Conservation (phyloP, 2,113 vertebrate genomes). For the Heptranchias perlo region DNA sequence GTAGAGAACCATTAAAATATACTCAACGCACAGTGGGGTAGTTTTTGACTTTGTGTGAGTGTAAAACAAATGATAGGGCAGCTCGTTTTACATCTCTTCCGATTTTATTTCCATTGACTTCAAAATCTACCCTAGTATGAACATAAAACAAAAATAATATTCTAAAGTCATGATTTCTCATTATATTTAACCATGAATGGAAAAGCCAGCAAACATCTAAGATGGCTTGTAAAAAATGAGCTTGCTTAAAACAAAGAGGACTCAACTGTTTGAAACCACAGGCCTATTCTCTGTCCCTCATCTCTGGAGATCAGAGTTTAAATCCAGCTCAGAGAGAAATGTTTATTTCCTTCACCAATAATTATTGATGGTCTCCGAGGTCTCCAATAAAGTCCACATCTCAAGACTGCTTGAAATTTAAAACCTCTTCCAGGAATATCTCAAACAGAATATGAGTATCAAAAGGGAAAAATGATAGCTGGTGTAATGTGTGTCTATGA, state of each 20-base stretch:
- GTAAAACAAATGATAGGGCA: neutral
- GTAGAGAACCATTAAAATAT: neutral
- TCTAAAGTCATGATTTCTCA: neutral
- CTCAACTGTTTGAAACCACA: neutral
- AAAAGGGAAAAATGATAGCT: neutral
- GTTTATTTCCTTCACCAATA: neutral
- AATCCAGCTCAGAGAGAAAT: neutral
- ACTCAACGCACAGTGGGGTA: neutral
- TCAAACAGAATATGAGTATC: neutral
- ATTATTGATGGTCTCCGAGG: slow-evolving; percentile 13
- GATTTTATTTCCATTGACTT: neutral
- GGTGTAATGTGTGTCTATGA: neutral
- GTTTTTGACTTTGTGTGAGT: neutral
- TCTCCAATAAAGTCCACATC: neutral
- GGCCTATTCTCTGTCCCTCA: neutral
- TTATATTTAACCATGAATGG: neutral
- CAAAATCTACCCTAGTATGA: neutral
- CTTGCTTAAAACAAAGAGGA: neutral
- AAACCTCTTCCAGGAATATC: neutral
- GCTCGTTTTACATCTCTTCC: neutral
- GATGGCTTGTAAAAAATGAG: neutral
- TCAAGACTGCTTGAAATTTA: neutral
- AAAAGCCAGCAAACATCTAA: neutral
- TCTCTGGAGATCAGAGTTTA: neutral
- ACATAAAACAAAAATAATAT: neutral